Conservation (phyloP, 2,113 vertebrate genomes). For the Empidonax alnorum region DNA sequence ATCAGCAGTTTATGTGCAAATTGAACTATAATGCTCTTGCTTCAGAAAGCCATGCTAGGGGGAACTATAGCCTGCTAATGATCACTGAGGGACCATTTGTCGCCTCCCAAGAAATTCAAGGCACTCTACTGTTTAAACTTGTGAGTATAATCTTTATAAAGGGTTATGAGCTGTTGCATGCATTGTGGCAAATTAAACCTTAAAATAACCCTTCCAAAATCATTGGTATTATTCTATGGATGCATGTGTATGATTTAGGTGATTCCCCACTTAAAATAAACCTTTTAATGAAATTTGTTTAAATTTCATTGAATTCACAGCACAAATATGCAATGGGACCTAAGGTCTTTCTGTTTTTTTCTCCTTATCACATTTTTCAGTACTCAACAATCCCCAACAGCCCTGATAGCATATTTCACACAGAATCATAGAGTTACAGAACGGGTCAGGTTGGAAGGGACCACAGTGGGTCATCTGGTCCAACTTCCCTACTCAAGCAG, state of each 20-base stretch:
- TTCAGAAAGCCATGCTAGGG: background rate
- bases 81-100: background rate
- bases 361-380: background rate
- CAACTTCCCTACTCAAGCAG: background rate
- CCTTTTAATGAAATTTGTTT: background rate
- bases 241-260: background rate
- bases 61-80: background rate
- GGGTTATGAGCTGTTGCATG: background rate
- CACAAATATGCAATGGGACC: background rate
- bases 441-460: background rate
- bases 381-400: background rate
- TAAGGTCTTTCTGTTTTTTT: background rate
- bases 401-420: background rate
- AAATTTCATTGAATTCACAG: background rate
- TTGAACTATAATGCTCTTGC: background rate
- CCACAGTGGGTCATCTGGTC: background rate
- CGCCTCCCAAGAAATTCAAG: background rate
- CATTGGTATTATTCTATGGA: background rate
- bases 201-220: background rate
- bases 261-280: background rate
- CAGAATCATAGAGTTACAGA: background rate
- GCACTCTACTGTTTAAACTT: background rate
- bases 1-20: background rate
- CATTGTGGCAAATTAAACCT: background rate
- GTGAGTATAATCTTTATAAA: constrained; percentile 14